Evolutionary conservation across 2,888 invertebrate genomes (phyloP).

Genomic region (Drosophila flavopinicola): DNA sequence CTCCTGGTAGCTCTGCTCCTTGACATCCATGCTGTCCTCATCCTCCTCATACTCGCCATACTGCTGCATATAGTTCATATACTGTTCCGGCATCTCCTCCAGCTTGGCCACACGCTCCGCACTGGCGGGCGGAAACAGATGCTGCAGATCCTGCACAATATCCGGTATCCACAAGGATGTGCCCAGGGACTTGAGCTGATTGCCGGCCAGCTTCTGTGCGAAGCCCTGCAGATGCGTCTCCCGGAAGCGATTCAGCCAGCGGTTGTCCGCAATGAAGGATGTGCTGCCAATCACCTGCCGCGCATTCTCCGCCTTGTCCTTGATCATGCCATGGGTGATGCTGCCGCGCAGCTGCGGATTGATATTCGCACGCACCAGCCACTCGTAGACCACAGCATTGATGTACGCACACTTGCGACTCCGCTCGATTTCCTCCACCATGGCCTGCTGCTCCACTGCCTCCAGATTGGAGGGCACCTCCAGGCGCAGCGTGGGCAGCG

Average conservation of each 20-base stretch:
- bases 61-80: constrained; percentile 81
- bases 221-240: constrained; percentile 81
- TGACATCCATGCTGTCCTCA: constrained; percentile 75
- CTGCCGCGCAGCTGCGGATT: constrained; percentile 82
- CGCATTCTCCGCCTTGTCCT: constrained; percentile 81
- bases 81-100: constrained; percentile 81
- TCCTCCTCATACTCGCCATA: constrained; percentile 82
- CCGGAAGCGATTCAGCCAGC: constrained; percentile 82
- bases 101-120: constrained; percentile 79
- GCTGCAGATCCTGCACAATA: constrained; percentile 80
- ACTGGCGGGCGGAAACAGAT: constrained; percentile 80
- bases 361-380: constrained; percentile 81
- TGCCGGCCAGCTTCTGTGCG: constrained; percentile 79
- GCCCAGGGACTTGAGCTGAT: constrained; percentile 80
- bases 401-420: constrained; percentile 82
- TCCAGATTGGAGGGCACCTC: constrained; percentile 81
- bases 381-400: constrained; percentile 82
- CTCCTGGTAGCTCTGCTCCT: constrained; percentile 70
- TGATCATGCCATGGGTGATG: constrained; percentile 82
- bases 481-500: constrained; percentile 76
- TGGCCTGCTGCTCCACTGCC: constrained; percentile 79
- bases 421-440: constrained; percentile 81
- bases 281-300: constrained; percentile 79
- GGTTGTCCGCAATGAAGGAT: constrained; percentile 80
- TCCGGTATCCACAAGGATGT: constrained; percentile 81